phyloP scores from a whole-genome alignment of 2,797 vertebrate species.

The Ficedula albicollis region DNA sequence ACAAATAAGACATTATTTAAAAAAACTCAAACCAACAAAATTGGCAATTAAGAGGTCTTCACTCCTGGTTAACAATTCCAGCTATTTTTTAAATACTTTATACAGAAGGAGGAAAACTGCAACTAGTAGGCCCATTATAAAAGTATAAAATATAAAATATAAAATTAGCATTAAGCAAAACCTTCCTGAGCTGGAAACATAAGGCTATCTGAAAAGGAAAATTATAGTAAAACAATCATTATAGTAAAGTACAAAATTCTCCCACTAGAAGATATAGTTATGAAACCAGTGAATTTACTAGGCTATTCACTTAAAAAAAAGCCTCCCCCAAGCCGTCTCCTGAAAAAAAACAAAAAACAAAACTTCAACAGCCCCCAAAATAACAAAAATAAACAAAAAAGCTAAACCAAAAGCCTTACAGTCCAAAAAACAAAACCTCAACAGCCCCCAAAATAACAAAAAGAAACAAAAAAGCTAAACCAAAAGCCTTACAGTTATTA shows the following conservation, averaged over 20 bases:
- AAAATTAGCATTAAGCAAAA: neutral
- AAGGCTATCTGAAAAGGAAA: neutral
- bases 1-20: neutral
- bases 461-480: neutral
- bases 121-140: neutral
- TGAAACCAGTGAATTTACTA: neutral
- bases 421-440: too few species aligned
- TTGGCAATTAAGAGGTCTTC: neutral
- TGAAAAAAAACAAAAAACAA: neutral
- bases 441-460: too few species aligned
- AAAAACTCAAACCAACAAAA: neutral
- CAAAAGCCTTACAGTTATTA: neutral
- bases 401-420: neutral
- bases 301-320: neutral
- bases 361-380: neutral
- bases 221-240: neutral
- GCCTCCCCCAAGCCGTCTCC: accelerated
- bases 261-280: neutral
- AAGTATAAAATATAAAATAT: neutral
- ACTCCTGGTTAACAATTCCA: neutral
- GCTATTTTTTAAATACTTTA: neutral
- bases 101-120: neutral
- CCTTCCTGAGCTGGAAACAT: neutral
- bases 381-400: neutral
- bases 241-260: neutral